A percentile compares a stretch with the other conserved stretches of the same genome.
Evolutionary conservation across 2,888 invertebrate genomes (phyloP).

Genomic region (Peribatodes rhomboidaria): DNA sequence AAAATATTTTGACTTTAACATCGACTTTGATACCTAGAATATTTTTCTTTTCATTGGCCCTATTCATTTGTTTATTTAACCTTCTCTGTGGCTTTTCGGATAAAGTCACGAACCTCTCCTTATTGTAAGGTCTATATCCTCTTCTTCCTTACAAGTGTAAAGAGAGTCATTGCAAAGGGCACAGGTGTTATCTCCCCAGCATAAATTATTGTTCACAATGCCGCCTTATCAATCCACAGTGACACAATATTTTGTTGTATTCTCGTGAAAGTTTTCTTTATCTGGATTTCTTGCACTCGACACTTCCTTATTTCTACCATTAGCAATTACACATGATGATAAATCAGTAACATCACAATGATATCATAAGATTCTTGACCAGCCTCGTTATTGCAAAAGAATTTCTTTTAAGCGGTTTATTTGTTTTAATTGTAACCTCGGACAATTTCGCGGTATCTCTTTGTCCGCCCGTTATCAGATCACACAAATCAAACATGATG

Average conservation of each 20-base stretch:
- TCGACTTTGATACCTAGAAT: too few relatives aligned
- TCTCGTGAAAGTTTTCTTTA: conserved; percentile 58
- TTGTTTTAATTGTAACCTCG: conserved; percentile 28
- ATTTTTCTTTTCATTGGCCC: too few relatives aligned
- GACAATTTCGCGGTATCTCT: conserved; percentile 44
- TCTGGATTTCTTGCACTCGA: conserved; percentile 61
- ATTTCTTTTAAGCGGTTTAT: conserved; percentile 20
- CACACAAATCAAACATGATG: conserved; percentile 54
- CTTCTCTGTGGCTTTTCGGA: background rate
- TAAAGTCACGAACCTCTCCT: background rate
- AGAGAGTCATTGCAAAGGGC: conserved; percentile 70
- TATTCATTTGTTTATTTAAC: too few relatives aligned
- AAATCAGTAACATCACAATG: conserved; percentile 26
- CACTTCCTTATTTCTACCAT: conserved; percentile 42
- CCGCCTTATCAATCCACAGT: conserved; percentile 56
- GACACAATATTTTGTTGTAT: conserved; percentile 47
- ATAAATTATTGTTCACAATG: conserved; percentile 62
- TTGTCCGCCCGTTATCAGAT: conserved; percentile 56
- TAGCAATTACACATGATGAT: conserved; percentile 19
- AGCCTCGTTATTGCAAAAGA: conserved; percentile 31
- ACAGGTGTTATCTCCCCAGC: conserved; percentile 66
- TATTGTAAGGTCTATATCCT: background rate
- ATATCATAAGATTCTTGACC: conserved; percentile 37
- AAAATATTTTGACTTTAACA: too few relatives aligned
- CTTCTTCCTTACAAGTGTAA: conserved; percentile 44